phyloP scores from a whole-genome alignment of 92 coral and sea anemone species.

The Actinostola sp. region DNA sequence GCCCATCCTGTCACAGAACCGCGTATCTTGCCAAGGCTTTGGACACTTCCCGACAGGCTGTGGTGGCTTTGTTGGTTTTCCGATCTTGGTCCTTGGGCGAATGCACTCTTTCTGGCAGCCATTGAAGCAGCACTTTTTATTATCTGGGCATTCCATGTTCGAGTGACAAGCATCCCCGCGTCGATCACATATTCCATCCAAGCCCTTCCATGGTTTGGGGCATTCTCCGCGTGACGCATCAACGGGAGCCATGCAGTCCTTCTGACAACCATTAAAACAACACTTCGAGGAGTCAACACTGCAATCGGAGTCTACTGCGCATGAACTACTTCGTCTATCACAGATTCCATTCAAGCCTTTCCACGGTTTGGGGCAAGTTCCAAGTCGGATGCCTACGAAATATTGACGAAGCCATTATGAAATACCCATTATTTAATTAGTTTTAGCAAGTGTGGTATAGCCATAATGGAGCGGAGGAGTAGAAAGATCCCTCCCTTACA shows the following conservation, averaged over 20 bases:
- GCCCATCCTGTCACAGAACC: constrained; percentile 59
- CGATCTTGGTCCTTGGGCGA: constrained; percentile 3
- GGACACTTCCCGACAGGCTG: constrained; percentile 56
- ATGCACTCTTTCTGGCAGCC: constrained; percentile 83
- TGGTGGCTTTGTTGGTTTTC: constrained; percentile 4
- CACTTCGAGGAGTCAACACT: constrained; percentile 41
- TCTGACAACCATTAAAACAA: constrained; percentile 82
- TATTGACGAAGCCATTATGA: not conserved
- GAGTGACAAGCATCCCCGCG: constrained; percentile 58
- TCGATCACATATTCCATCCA: constrained; percentile 65
- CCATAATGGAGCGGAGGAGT: too few relatives aligned
- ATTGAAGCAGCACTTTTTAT: constrained; percentile 68
- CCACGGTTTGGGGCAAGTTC: constrained; percentile 72
- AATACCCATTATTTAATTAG: too few relatives aligned
- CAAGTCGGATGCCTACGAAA: constrained; percentile 34
- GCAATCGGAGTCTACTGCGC: constrained; percentile 60
- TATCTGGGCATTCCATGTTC: constrained; percentile 48
- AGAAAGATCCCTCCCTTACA: too few relatives aligned
- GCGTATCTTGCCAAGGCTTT: constrained; percentile 42
- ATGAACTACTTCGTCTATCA: constrained; percentile 63
- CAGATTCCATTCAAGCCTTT: constrained; percentile 63
- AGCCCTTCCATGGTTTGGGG: constrained; percentile 34
- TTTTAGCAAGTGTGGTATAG: too few relatives aligned
- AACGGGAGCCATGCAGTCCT: constrained; percentile 58
- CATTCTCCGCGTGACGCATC: constrained; percentile 24